These are phyloP conservation scores for Proctacanthus coquilletti DNA, from an alignment of 1,140 invertebrate genomes.

Conservation along the genomic window DNA sequence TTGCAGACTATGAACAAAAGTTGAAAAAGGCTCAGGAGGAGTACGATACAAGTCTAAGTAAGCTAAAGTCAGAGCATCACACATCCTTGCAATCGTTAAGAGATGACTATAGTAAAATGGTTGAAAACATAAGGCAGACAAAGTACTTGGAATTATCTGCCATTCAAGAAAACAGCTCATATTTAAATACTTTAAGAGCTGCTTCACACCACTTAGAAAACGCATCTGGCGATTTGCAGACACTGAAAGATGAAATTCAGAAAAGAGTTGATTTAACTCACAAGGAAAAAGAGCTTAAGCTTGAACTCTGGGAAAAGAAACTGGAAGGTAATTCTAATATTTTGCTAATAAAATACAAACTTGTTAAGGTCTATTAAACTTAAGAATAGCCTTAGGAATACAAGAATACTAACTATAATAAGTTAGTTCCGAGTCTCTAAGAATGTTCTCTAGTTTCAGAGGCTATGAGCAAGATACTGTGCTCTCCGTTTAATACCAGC, in stretches of 20 bases:
- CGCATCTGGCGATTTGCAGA: slow-evolving; percentile 13
- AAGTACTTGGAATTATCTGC: slow-evolving; percentile 27
- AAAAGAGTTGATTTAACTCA: slow-evolving; percentile 20
- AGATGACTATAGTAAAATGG: slow-evolving; percentile 23
- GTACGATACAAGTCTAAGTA: slow-evolving; percentile 29
- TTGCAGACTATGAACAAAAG: slow-evolving; percentile 26
- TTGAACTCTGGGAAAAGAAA: slow-evolving; percentile 26
- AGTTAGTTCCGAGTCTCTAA: no score
- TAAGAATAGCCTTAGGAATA: no score
- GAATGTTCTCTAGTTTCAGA: no score
- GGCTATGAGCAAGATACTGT: no score
- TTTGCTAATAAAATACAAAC: no score
- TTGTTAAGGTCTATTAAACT: no score
- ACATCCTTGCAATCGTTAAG: slow-evolving; percentile 25
- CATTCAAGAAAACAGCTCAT: slow-evolving; percentile 26
- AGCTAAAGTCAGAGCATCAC: slow-evolving; percentile 26
- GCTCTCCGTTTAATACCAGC: no score
- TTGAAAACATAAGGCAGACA: slow-evolving; percentile 31
- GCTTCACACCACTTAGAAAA: slow-evolving; percentile 27
- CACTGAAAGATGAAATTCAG: slow-evolving; percentile 21
- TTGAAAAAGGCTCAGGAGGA: slow-evolving; percentile 22
- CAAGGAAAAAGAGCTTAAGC: slow-evolving; percentile 24
- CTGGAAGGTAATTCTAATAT: slow-evolving; percentile 18
- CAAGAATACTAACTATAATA: no score
- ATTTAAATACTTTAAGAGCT: slow-evolving; percentile 28